phyloP scores from a whole-genome alignment of 2,797 vertebrate species.

The Somateria mollissima region DNA sequence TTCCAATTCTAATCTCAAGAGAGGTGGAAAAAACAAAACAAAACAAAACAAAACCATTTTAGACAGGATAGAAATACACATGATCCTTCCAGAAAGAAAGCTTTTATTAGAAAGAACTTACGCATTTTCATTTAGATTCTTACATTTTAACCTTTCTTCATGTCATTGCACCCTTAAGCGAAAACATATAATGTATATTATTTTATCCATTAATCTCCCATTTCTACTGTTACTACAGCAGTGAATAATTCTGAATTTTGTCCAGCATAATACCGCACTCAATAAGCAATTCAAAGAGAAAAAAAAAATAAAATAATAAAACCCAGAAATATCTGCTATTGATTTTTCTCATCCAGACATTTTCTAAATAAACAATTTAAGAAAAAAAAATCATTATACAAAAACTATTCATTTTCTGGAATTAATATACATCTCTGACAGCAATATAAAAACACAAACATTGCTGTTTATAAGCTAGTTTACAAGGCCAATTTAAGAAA shows the following conservation, averaged over 20 bases:
- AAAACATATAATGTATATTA: constrained; percentile 8
- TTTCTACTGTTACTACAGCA: background rate
- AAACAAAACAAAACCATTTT: background rate
- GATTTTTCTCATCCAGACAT: background rate
- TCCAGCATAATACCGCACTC: background rate
- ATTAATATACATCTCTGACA: background rate
- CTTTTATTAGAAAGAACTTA: constrained; percentile 17
- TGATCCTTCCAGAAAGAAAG: background rate
- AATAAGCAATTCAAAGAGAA: background rate
- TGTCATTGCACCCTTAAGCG: constrained; percentile 24
- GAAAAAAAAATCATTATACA: background rate
- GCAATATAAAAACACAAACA: background rate
- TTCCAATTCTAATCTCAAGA: background rate
- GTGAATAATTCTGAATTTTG: background rate
- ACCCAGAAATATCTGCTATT: background rate
- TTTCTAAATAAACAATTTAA: background rate
- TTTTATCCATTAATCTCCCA: constrained; percentile 33
- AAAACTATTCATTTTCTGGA: background rate
- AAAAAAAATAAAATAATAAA: background rate
- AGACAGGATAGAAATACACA: background rate
- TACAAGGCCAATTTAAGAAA: background rate
- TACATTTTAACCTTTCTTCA: constrained; percentile 44
- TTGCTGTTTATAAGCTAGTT: background rate
- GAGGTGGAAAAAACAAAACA: background rate
- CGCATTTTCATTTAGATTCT: constrained; percentile 51